Evolutionary conservation across 2,113 vertebrate species (phyloP).

Genomic region (Albula glossodonta): DNA sequence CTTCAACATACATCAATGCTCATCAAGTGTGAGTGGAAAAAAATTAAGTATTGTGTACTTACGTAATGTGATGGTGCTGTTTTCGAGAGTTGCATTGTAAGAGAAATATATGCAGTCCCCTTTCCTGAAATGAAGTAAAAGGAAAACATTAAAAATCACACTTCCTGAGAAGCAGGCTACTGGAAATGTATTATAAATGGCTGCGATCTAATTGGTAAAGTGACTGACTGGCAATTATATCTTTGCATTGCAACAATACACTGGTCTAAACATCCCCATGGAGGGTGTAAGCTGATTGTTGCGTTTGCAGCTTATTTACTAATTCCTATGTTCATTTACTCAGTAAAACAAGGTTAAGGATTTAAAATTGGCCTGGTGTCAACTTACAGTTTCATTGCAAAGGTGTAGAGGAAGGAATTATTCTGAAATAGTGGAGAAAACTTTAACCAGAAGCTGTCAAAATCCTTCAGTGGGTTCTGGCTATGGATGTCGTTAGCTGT

Average conservation of each 20-base stretch:
- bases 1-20: background rate
- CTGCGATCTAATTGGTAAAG: too few species aligned
- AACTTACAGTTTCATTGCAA: slow-evolving; percentile 39
- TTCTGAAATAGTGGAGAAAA: slow-evolving; percentile 15
- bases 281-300: background rate
- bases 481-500: background rate
- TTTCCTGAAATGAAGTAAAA: too few species aligned
- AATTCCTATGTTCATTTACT: too few species aligned
- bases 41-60: background rate
- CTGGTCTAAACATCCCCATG: too few species aligned
- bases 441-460: slow-evolving; percentile 15
- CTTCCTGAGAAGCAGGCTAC: too few species aligned
- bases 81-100: background rate
- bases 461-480: background rate
- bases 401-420: background rate
- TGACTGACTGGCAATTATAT: too few species aligned
- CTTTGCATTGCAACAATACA: too few species aligned
- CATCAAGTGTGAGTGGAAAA: background rate
- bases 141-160: too few species aligned
- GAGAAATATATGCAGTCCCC: background rate
- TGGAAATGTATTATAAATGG: too few species aligned
- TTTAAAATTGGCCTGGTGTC: background rate
- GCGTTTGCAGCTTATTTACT: too few species aligned
- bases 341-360: too few species aligned
- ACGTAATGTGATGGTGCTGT: background rate